phyloP scores from a whole-genome alignment of 2,888 invertebrate genomes.

The Phragmatobia fuliginosa region DNA sequence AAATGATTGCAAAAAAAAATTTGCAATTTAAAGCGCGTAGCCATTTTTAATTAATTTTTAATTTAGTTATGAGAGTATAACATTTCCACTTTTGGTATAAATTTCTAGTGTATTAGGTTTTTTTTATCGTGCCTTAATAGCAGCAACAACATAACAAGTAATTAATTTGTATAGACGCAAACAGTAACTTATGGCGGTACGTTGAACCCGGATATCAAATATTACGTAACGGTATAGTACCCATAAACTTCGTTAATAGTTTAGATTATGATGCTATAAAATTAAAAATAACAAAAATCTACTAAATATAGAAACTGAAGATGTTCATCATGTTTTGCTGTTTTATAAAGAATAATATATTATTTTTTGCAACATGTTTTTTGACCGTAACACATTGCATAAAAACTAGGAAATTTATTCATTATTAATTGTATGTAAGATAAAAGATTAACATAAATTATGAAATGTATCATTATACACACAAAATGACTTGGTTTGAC shows the following conservation, averaged over 20 bases:
- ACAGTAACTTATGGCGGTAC: neutral
- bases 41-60: neutral
- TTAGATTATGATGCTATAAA: neutral
- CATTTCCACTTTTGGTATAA: too few species aligned
- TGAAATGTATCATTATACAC: too few species aligned
- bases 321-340: too few species aligned
- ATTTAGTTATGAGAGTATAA: neutral
- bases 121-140: neutral
- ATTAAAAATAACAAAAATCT: neutral
- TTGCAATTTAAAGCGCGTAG: neutral
- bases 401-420: neutral
- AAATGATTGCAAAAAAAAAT: neutral
- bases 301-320: too few species aligned
- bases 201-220: conserved; percentile 2
- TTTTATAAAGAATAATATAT: too few species aligned
- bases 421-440: too few species aligned
- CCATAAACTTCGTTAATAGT: neutral
- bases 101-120: too few species aligned
- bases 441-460: too few species aligned
- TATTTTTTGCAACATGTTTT: neutral
- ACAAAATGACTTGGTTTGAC: too few species aligned
- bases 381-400: neutral
- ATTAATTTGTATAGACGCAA: neutral
- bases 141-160: neutral
- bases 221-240: neutral